phyloP scores from a whole-genome alignment of 2,888 invertebrate genomes.

The Polydesmus complanatus region DNA sequence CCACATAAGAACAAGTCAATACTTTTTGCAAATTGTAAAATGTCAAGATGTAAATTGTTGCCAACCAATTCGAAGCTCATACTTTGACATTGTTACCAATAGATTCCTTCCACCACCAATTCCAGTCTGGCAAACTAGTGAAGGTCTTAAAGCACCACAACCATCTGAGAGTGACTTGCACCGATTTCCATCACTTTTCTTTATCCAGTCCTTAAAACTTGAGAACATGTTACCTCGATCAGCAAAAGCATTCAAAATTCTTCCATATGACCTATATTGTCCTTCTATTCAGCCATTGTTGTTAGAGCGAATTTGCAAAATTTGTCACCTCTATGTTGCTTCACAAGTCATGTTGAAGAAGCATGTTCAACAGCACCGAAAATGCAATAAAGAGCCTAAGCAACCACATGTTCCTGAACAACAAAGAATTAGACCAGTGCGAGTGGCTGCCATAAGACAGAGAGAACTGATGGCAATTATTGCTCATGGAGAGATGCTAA shows the following conservation, averaged over 20 bases:
- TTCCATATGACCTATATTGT: neutral
- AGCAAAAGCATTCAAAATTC: neutral
- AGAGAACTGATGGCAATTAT: neutral
- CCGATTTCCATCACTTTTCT: neutral
- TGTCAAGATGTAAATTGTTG: too few relatives aligned
- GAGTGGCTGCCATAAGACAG: too few relatives aligned
- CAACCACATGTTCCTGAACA: neutral
- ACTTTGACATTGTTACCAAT: too few relatives aligned
- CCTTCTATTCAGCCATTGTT: neutral
- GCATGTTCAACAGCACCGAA: neutral
- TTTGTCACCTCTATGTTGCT: neutral
- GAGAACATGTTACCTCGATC: neutral
- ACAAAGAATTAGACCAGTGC: neutral
- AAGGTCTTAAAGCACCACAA: too few relatives aligned
- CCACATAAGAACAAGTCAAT: too few relatives aligned
- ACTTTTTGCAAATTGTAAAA: too few relatives aligned
- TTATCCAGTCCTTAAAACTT: neutral
- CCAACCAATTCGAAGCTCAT: too few relatives aligned
- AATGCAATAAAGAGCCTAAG: too few relatives aligned
- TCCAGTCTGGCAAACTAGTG: too few relatives aligned
- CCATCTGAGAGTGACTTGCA: too few relatives aligned
- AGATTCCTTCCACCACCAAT: too few relatives aligned
- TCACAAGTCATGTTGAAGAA: too few relatives aligned
- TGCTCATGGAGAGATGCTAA: neutral
- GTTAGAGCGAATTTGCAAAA: neutral